A percentile compares a stretch with the other conserved stretches of the same genome.
Evolutionary conservation across 1,140 invertebrate genomes (phyloP).

Genomic region (Branchinecta lindahli): DNA sequence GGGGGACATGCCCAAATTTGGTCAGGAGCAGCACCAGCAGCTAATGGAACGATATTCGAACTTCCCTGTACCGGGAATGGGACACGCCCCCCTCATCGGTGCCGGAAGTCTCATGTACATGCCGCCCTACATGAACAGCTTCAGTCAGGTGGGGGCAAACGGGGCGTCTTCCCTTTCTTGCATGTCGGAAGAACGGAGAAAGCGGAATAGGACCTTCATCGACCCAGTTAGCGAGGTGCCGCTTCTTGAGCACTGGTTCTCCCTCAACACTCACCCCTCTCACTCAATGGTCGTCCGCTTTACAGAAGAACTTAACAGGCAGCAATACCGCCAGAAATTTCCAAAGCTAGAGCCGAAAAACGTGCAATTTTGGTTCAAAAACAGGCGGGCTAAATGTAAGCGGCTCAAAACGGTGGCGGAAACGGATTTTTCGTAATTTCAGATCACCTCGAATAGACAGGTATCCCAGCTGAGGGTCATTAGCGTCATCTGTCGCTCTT

Average conservation of each 20-base stretch:
- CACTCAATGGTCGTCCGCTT: slow-evolving; percentile 92
- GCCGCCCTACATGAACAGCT: background rate
- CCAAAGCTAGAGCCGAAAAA: slow-evolving; percentile 92
- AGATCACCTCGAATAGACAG: background rate
- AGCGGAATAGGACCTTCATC: slow-evolving; percentile 94
- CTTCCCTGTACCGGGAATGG: background rate
- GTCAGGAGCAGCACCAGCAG: background rate
- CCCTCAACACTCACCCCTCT: slow-evolving; percentile 91
- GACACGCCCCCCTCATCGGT: background rate
- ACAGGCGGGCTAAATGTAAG: slow-evolving; percentile 40
- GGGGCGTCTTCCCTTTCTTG: background rate
- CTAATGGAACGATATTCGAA: slow-evolving; percentile 2
- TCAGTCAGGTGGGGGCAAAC: background rate
- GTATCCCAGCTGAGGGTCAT: background rate
- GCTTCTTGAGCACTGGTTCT: slow-evolving; percentile 88
- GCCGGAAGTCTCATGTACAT: background rate
- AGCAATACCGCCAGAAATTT: slow-evolving; percentile 73
- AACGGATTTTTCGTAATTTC: background rate
- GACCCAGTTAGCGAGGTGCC: slow-evolving; percentile 96
- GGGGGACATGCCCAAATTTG: background rate
- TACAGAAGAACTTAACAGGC: slow-evolving; percentile 80
- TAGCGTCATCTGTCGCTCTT: background rate
- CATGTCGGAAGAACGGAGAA: slow-evolving; percentile 56
- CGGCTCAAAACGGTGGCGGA: slow-evolving; percentile 15
- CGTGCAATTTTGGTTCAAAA: slow-evolving; percentile 75